Evolutionary conservation across 2,113 vertebrate species (phyloP), one percentile per base, ranked within the genome.

Genomic region (Pomatostomus ruficeps): DNA sequence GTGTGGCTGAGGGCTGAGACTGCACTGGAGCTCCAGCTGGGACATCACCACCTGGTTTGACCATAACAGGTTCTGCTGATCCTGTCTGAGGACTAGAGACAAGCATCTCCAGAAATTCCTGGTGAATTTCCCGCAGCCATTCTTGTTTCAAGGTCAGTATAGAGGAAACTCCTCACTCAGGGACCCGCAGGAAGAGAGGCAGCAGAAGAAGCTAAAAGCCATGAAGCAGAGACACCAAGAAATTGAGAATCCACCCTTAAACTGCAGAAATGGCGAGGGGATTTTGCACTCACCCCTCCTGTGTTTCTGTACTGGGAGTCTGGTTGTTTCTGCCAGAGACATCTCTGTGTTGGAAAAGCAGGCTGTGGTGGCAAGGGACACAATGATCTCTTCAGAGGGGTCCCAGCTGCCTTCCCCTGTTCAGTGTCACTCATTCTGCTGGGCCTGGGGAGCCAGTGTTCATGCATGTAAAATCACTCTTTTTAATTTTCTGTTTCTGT

Each of bases 401-500:
- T 88, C 82, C 88, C 95, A 96, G 96, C 93, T 97, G 96, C 95
- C 94, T 93, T 36, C 40, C 49, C 63, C 75, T 84, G 79, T 7
- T 88, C 88, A 49, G 65, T 93, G 95, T 93, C 95, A 95, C 85
- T 96, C 93, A 95, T 25, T 2, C 26, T 1, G 7, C 88, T 0
- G 0, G 66, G 78, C 81, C 87, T 7, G 5, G 77, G 66, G 77
- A 95, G 74, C 58, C 89, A 93, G 51, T 11, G 48, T 72, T 96
- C 85, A 94, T 90, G 95, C 92, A 95, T 93, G 95, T 80, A 96
- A 97, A 96, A 97, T 93, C 85, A 72, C 81, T 81, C 78, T 95
- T 90, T 96, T 95, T 42, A 88, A 94, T 95, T 95, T 80, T 95
- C 94, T 96, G 85, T 96, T 94, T 91, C 94, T 97, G 97, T 96